phyloP scores from a whole-genome alignment of 2,888 invertebrate species.

The Cataglyphis cursor region DNA sequence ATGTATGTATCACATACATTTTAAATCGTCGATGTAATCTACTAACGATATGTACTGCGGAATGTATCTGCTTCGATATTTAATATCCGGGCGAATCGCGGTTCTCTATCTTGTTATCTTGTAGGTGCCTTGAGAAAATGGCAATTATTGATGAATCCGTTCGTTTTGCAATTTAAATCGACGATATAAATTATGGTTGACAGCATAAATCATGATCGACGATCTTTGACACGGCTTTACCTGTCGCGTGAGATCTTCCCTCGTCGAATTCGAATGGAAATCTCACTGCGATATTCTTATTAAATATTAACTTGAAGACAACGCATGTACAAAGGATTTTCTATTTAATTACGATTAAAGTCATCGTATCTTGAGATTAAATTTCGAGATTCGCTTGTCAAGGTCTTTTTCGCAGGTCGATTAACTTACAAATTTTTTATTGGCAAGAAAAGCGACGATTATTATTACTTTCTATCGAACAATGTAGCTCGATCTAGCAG shows the following conservation, averaged over 20 bases:
- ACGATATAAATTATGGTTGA: not conserved
- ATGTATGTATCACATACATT: no score
- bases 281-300: not conserved
- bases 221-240: not conserved
- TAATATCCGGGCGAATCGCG: not conserved
- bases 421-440: not conserved
- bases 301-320: not conserved
- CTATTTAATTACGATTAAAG: conserved; percentile 1
- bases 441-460: not conserved
- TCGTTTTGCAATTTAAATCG: not conserved
- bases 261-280: not conserved
- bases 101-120: not conserved
- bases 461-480: not conserved
- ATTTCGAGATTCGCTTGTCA: not conserved
- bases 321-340: not conserved
- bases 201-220: not conserved
- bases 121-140: not conserved
- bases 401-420: not conserved
- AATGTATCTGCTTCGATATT: not conserved
- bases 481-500: not conserved
- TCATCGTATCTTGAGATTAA: not conserved
- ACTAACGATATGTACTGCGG: not conserved
- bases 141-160: not conserved
- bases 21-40: not conserved
- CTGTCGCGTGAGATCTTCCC: not conserved